phyloP scores from a whole-genome alignment of 2,113 vertebrate genomes.

The Pampusana beccarii region DNA sequence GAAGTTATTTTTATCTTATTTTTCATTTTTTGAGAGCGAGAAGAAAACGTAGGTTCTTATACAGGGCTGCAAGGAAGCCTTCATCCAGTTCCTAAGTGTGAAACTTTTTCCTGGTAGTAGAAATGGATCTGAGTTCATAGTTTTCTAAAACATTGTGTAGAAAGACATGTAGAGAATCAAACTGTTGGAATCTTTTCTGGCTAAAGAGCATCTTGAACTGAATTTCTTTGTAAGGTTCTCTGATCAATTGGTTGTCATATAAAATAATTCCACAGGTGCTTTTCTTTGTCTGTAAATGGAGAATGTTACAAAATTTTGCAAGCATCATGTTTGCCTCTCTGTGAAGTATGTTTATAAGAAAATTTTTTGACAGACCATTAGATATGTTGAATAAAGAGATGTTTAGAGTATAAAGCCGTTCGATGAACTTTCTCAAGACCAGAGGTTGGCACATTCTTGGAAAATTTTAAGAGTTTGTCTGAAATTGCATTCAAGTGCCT shows the following conservation, averaged over 20 bases:
- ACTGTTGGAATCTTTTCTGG: not conserved
- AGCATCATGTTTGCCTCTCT: not conserved
- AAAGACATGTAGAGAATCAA: not conserved
- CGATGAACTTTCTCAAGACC: not conserved
- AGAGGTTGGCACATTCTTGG: not conserved
- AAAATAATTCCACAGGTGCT: not conserved
- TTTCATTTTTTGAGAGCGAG: not conserved
- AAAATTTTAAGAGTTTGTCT: not conserved
- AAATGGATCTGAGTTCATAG: not conserved
- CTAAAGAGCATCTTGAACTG: not conserved
- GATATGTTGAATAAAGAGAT: not conserved
- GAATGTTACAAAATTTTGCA: not conserved
- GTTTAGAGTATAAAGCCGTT: not conserved
- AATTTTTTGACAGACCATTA: accelerated
- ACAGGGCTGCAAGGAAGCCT: not conserved
- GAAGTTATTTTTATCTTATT: not conserved
- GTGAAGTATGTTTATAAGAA: not conserved
- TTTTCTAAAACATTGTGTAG: not conserved
- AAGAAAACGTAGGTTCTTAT: not conserved
- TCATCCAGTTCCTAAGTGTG: not conserved
- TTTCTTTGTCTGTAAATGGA: not conserved
- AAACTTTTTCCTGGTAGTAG: not conserved
- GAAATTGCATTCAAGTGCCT: not conserved
- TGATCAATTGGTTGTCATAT: not conserved
- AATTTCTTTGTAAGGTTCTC: not conserved